phyloP scores from a whole-genome alignment of 2,797 vertebrate genomes.

The Hybognathus amarus region DNA sequence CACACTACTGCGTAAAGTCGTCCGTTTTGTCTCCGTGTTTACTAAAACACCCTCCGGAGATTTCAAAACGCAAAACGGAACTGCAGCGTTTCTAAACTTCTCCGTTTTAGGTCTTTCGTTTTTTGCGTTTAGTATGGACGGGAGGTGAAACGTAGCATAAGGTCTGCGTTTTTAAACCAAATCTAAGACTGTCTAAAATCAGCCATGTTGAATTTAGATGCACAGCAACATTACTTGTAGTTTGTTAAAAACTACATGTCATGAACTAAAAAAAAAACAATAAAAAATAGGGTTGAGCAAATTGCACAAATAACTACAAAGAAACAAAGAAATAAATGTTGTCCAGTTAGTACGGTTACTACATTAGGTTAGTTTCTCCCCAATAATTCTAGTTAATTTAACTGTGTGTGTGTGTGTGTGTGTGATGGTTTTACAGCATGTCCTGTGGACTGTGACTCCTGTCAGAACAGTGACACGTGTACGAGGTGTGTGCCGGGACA shows the following conservation, averaged over 20 bases:
- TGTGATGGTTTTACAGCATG: constrained; percentile 82
- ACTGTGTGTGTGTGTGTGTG: neutral
- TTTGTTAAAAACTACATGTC: neutral
- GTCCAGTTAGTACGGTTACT: neutral
- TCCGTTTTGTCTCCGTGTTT: too few species aligned
- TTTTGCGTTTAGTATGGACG: too few species aligned
- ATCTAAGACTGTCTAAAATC: neutral
- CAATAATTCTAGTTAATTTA: neutral
- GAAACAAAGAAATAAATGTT: neutral
- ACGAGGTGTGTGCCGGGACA: constrained; percentile 88
- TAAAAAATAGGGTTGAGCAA: too few species aligned
- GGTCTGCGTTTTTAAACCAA: too few species aligned
- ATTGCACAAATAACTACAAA: neutral
- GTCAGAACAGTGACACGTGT: constrained; percentile 91
- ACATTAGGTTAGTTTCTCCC: neutral
- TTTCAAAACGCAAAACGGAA: too few species aligned
- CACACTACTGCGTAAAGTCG: too few species aligned
- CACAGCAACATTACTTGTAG: neutral
- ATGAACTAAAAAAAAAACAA: neutral
- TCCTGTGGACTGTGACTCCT: constrained; percentile 92
- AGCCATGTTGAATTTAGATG: neutral
- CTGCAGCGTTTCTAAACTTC: too few species aligned
- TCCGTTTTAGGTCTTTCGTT: too few species aligned
- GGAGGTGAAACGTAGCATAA: too few species aligned
- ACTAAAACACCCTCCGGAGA: too few species aligned